These are phyloP conservation scores for Limnephilus marmoratus DNA, from an alignment of 2,888 invertebrate genomes.

Conservation along the genomic window DNA sequence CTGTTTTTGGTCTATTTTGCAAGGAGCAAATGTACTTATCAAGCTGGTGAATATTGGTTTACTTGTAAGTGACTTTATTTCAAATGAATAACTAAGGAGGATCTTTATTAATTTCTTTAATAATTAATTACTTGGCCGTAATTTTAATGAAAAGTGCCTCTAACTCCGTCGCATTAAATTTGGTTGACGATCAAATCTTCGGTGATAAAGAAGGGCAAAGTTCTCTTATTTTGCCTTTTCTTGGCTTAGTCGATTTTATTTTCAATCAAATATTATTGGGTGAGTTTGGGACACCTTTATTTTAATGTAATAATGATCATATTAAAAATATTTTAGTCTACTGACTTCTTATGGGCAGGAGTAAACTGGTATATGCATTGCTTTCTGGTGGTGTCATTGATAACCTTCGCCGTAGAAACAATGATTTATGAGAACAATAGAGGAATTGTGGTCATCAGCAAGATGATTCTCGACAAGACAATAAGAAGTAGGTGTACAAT, in stretches of 20 bases:
- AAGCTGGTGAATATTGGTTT: background rate
- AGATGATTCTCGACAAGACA: background rate
- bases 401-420: background rate
- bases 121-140: too few relatives aligned
- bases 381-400: background rate
- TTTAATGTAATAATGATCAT: background rate
- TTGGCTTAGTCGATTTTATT: too few relatives aligned
- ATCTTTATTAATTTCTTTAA: background rate
- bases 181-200: too few relatives aligned
- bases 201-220: too few relatives aligned
- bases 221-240: too few relatives aligned
- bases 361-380: background rate
- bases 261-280: background rate
- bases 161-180: too few relatives aligned
- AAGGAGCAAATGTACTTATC: background rate
- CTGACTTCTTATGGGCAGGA: background rate
- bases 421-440: constrained; percentile 43
- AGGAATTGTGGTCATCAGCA: constrained; percentile 23
- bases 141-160: too few relatives aligned
- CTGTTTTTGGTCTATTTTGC: background rate
- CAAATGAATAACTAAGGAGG: background rate
- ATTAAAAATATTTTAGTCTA: background rate
- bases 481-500: background rate
- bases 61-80: background rate
- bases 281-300: background rate